These are phyloP conservation scores for Periphyllus acericola DNA, from an alignment of 2,888 invertebrate species.

Conservation along the genomic window DNA sequence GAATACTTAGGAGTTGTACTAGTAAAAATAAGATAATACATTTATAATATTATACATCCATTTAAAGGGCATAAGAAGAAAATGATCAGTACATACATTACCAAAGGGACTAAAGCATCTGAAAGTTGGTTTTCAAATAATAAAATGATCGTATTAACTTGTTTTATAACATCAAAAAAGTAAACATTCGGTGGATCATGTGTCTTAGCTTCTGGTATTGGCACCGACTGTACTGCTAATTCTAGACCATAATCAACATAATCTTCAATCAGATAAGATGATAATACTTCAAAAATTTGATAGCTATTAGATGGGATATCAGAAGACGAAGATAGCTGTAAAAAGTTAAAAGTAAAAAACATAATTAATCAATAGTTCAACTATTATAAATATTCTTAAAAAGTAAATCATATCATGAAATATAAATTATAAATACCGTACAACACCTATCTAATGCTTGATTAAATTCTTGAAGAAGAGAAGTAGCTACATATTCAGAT, in stretches of 20 bases:
- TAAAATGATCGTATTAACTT: constrained; percentile 92
- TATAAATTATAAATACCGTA: constrained; percentile 70
- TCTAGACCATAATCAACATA: constrained; percentile 98
- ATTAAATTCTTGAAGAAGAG: constrained; percentile 88
- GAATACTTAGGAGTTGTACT: constrained; percentile 81
- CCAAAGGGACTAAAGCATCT: constrained; percentile 87
- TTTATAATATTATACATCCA: constrained; percentile 1
- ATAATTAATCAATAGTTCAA: background rate
- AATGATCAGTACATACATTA: constrained; percentile 74
- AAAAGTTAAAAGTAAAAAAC: constrained; percentile 62
- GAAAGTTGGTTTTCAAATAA: constrained; percentile 92
- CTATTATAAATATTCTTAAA: background rate
- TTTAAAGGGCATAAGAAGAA: background rate
- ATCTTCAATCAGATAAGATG: constrained; percentile 86
- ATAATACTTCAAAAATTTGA: constrained; percentile 83
- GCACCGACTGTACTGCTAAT: constrained; percentile 87
- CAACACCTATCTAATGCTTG: constrained; percentile 90
- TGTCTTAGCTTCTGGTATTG: constrained; percentile 87
- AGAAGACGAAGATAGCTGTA: constrained; percentile 79
- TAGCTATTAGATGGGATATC: constrained; percentile 83
- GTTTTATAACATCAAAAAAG: constrained; percentile 92
- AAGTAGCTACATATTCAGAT: constrained; percentile 92
- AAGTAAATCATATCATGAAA: background rate
- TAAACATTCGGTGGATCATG: constrained; percentile 83
- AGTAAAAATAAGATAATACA: constrained; percentile 65